phyloP scores from a whole-genome alignment of 1,140 invertebrate genomes.

The Drosophila santomea region DNA sequence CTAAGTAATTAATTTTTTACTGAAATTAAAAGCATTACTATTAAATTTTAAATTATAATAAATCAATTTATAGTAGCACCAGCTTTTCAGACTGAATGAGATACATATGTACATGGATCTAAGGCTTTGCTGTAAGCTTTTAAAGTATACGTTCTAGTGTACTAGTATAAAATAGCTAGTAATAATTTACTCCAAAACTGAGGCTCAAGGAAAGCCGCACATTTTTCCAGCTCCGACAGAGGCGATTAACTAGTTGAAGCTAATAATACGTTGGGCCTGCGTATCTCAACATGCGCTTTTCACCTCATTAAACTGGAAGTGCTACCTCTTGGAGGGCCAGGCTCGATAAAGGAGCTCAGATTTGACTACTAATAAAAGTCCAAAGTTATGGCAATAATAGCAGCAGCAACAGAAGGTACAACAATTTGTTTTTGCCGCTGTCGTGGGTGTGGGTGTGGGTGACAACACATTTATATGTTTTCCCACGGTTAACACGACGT shows the following conservation, averaged over 20 bases:
- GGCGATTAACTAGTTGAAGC: constrained; percentile 30
- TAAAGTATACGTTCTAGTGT: too few species aligned
- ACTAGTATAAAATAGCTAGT: too few species aligned
- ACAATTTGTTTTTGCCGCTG: constrained; percentile 36
- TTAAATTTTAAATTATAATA: too few species aligned
- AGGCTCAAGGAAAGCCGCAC: not conserved
- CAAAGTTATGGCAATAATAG: constrained; percentile 64
- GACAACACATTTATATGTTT: constrained; percentile 55
- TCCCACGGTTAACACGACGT: constrained; percentile 63
- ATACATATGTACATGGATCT: too few species aligned
- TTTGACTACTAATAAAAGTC: constrained; percentile 63
- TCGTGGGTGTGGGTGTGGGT: not conserved
- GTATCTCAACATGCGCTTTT: constrained; percentile 16
- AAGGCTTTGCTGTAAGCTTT: too few species aligned
- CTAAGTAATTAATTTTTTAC: too few species aligned
- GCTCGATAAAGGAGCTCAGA: constrained; percentile 1
- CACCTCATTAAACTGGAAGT: constrained; percentile 50
- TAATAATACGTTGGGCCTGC: constrained; percentile 5
- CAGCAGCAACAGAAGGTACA: constrained; percentile 35
- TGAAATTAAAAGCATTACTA: too few species aligned
- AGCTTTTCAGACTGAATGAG: too few species aligned
- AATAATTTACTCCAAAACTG: constrained; percentile 21
- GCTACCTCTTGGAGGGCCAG: constrained; percentile 14
- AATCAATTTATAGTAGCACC: too few species aligned
- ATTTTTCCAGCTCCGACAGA: constrained; percentile 4